phyloP scores from a whole-genome alignment of 2,113 vertebrate species.

The Salvelinus fontinalis region DNA sequence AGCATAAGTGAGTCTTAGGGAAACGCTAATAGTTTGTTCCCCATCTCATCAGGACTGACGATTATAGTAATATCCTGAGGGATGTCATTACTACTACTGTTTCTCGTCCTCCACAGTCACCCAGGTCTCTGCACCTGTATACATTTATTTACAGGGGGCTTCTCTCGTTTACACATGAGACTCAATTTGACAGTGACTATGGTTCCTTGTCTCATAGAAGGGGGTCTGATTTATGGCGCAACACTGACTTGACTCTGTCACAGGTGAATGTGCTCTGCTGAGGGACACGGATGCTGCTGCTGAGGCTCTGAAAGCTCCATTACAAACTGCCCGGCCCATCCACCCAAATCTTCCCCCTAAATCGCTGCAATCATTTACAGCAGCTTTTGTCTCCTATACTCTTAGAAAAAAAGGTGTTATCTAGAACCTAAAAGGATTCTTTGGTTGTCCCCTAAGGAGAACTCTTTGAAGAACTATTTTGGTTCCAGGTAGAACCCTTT shows the following conservation, averaged over 20 bases:
- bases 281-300: neutral
- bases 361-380: conserved; percentile 24
- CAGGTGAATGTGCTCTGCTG: conserved; percentile 14
- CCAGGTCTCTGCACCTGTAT: neutral
- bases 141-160: conserved; percentile 5
- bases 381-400: conserved; percentile 20
- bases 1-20: conserved; percentile 35
- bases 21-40: conserved; percentile 40
- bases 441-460: no score
- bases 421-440: no score
- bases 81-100: conserved; percentile 36
- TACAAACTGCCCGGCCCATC: conserved; percentile 34
- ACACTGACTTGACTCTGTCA: neutral
- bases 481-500: no score
- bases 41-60: conserved; percentile 32
- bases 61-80: conserved; percentile 51
- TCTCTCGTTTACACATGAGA: conserved; percentile 20
- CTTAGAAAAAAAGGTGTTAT: conserved; percentile 3
- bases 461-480: no score
- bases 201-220: conserved; percentile 11
- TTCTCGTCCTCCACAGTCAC: neutral
- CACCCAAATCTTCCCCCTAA: conserved; percentile 34
- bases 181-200: conserved; percentile 5
- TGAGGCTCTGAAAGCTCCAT: conserved; percentile 40
- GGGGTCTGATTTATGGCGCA: conserved; percentile 29